phyloP scores from a whole-genome alignment of 2,888 invertebrate genomes.

The Cryptocephalus moraei region DNA sequence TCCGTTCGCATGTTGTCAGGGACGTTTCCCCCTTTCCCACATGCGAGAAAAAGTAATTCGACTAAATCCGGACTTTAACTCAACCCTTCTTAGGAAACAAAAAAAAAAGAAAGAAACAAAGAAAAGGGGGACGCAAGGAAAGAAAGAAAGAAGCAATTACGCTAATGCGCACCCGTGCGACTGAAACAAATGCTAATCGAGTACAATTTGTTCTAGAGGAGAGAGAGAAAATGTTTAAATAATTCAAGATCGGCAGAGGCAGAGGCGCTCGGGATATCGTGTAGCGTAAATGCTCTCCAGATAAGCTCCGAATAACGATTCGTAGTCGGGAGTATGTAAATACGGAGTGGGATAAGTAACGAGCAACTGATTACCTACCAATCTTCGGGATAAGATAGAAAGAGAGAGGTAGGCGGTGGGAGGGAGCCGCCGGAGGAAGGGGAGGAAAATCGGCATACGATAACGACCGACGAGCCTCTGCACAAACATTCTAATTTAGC shows the following conservation, averaged over 20 bases:
- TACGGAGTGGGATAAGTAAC: slow-evolving; percentile 29
- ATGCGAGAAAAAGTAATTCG: too few species aligned
- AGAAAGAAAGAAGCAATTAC: too few species aligned
- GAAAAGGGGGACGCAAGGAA: too few species aligned
- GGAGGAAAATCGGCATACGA: neutral
- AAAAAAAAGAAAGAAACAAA: too few species aligned
- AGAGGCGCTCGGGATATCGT: slow-evolving; percentile 17
- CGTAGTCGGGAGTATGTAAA: slow-evolving; percentile 22
- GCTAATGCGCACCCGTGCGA: too few species aligned
- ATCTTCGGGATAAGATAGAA: slow-evolving; percentile 24
- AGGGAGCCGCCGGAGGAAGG: neutral
- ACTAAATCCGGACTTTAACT: too few species aligned
- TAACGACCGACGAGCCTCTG: too few species aligned
- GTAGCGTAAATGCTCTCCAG: slow-evolving; percentile 17
- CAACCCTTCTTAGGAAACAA: too few species aligned
- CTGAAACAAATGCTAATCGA: slow-evolving; percentile 16
- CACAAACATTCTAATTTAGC: too few species aligned
- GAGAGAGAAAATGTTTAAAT: slow-evolving; percentile 21
- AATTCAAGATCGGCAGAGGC: slow-evolving; percentile 19
- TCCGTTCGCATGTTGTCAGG: too few species aligned
- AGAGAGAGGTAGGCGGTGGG: neutral
- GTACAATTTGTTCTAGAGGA: slow-evolving; percentile 14
- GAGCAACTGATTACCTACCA: slow-evolving; percentile 37
- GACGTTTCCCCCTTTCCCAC: too few species aligned
- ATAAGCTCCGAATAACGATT: slow-evolving; percentile 24